Evolutionary conservation across 2,113 vertebrate genomes (phyloP), one percentile per base, ranked within the genome.

Genomic region (Gorsachius goisagi): DNA sequence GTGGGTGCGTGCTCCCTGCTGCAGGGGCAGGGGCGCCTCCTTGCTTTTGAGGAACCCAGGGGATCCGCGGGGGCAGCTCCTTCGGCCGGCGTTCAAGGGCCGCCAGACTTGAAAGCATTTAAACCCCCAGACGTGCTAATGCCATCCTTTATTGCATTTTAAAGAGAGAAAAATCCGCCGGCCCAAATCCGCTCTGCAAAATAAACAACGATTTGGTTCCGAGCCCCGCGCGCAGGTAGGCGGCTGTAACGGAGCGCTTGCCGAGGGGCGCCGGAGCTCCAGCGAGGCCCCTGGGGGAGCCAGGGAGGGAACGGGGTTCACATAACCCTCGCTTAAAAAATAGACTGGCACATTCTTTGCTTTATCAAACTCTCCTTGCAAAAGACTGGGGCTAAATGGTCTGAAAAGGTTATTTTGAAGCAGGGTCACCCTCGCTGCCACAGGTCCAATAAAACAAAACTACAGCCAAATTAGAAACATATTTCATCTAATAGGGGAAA

Each of bases 381-480:
- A 92, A 97, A 85, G 28, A 13, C 83, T 56, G 8, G 94, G 85
- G 69, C 91, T 82, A 74, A 96, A 89, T 49, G 39, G 91, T 95
- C 97, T 87, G 93, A 92, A 97, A 96, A 93, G 88, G 95, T 96
- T 95, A 92, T 92, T 93, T 94, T 95, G 82, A 96, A 90, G 66
- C 78, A 63, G 62, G 89, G 91, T 95, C 89, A 93, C 74, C 88
- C 93, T 96, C n/a, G 15, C 97, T 96, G 97, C 95, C 97, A 95
- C 24, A 94, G 97, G 96, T 97, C 98, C 98, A 98, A 97, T 97
- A 97, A 98, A 98, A 97, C 97, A 98, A 97, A 97, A 97, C 93
- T 90, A 73, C 89, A 66, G 97, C 97, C 98, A 98, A 98, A 98
- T 97, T 86, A 97, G 98, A 97, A 97, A 93, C 95, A 96, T 97